Base-by-base conservation (phyloP, 1,140 invertebrate species). In the Pseudoatta argentina region DNA sequence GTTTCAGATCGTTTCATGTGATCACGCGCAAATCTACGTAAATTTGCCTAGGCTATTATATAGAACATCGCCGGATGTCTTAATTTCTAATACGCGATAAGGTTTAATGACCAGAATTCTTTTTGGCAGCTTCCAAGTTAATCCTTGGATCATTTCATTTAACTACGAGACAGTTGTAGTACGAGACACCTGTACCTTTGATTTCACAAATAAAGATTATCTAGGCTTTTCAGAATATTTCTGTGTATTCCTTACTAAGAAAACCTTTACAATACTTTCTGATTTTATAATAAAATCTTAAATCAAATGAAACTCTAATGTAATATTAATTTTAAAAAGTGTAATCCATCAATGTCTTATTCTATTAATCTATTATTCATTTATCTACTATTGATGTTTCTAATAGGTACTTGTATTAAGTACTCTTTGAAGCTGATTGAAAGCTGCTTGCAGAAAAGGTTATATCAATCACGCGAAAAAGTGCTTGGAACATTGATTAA, bases 51-150 rank as follows among this genome's bases (percentile, higher is more conserved):
- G 39, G 61, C 44, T 55, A 82, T 82, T 55, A 82, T 82, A 61
- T 18, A 21, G 18, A 30, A 39, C 14, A 34, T 24, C 24, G 24
- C 14, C 1, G 12, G 16, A 27, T 18, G 39, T 34, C 24, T 73
- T 75, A 75, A 69, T 48, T 63, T 83, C 79, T 73, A 44, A 83
- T 73, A 75, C 57, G 39, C 69, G n/a, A 73, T 61, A 83, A 8
- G 55, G 24, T 24, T 73, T 72, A 24, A 10, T 71, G 39, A 53
- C 21, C 64, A 16, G 3, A 82, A 18, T 63, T 53, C 18, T 67
- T 55, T 67, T 67, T 44, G 55, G 12, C 24, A 61, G 24, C 14
- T 73, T 18, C 30, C 24, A 12, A n/a, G 3, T 73, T 83, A 73
- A 73, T 75, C 39, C 39, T 73, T 83, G 34, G 30, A 75, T 21